Base-by-base conservation (phyloP, 2,797 vertebrate species). In the Micropoecilia bifurca region DNA sequence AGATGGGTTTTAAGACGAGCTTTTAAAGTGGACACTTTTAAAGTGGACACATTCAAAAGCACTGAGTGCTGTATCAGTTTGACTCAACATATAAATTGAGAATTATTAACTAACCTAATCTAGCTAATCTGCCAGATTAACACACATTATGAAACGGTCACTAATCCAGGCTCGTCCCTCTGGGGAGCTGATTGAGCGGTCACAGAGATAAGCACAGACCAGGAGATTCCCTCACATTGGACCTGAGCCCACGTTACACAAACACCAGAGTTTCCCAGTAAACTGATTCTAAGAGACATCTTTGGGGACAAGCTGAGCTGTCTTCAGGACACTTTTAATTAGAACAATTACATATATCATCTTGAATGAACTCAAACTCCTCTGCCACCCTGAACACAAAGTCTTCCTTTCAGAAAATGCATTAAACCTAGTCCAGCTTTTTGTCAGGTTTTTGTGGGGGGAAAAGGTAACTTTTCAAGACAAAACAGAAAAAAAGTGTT, bases 121-220 rank as follows among this genome's bases (percentile, higher is more conserved):
- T 86, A 78, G 72, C 81, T 92, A 89, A 93, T 92, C 89, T 91
- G 83, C 86, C 80, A 88, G 85, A 92, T 90, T 93, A 92, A 81
- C 87, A 82, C 83, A 88, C 83, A 87, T 92, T 90, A 83, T 90
- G 74, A 91, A 91, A 88, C 63, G 66, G 57, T 61, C 61, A 71
- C 76, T 90, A 92, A 92, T 92, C 90, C 83, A 36, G 3, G 18
- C 55, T 71, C 8, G 77, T 90, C 87, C 87, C 85, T 90, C 83
- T 71, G 9, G 25, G 78, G 79, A 84, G 73, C 68, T 71, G 66
- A 73, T 79, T 69, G 81, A 87, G 78, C 48, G 3, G 71, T 81
- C 76, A 66, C 71, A 76, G 71, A 88, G 82, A 89, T 86, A 76
- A 90, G 81, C 68, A 28, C 16, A 71, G 61, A 48, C 39, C 43